Evolutionary conservation across 1,140 invertebrate species (phyloP), one percentile per base, ranked within the genome.

Genomic region (Stegodyphus mimosarum): DNA sequence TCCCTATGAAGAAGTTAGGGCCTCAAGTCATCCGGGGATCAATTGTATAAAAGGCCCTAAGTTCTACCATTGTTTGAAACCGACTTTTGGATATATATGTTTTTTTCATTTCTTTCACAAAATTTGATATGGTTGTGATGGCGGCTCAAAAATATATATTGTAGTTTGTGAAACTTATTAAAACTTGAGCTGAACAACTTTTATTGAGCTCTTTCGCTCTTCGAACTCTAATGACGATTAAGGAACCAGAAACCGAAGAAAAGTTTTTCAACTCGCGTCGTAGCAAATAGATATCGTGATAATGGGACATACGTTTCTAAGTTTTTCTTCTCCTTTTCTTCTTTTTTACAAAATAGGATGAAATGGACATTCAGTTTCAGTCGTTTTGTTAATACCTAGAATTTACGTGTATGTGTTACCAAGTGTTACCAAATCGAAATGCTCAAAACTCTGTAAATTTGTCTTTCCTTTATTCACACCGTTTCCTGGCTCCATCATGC

Each of bases 1-100:
- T 84, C 72, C 52, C 72, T 84, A 84, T 84, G 81, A 84, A 84
- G 81, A 84, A 84, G 81, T 75, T 75, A 75, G 60, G 64, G 48
- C 72, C 69, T 75, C 13, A 84, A 84, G 73, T 76, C 81, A 84
- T 75, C 71, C 48, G 50, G 66, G 81, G 64, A 84, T 84, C 81
- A 84, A 84, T 84, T 84, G 81, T 84, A 76, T 75, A 84, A 84
- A 84, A 75, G 81, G 51, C 53, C 63, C 73, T 15, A 74, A 75
- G 63, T 74, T 84, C 60, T n/a, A 33, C 51, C 52, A 84, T 84
- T 84, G 72, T 84, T 84, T 75, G 81, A 84, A 70, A 84, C 51
- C 18, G 17, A 55, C 33, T 73, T 49, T 83, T 84, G 51, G n/a
- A 60, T 55, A 33, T 15, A 17, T 17, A 60, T 53, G 48, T 53